Evolutionary conservation across 1,140 invertebrate species (phyloP).

Genomic region (Parapsyche elsis): DNA sequence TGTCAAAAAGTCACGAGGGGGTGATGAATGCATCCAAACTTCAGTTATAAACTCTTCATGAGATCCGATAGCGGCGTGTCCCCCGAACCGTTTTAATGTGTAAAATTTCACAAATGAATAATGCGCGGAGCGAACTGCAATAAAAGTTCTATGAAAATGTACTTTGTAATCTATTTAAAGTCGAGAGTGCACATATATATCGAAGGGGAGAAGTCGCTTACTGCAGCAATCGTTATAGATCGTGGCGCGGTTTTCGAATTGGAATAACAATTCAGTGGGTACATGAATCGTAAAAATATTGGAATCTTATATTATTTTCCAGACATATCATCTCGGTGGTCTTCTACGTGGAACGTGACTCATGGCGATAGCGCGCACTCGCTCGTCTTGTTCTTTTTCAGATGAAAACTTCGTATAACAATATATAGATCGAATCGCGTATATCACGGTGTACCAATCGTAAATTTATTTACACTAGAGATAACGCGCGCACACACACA

Average conservation of each 20-base stretch:
- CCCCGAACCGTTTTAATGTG: too few species aligned
- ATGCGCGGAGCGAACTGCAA: too few species aligned
- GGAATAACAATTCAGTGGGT: slow-evolving; percentile 18
- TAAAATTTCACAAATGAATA: too few species aligned
- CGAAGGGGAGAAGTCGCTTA: background rate
- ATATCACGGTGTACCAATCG: background rate
- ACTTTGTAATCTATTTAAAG: too few species aligned
- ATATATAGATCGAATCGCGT: background rate
- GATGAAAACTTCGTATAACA: background rate
- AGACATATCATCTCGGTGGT: slow-evolving; percentile 6
- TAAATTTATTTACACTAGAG: background rate
- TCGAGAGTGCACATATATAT: too few species aligned
- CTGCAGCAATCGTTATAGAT: background rate
- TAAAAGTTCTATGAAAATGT: too few species aligned
- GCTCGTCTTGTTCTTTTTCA: background rate
- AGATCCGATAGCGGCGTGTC: background rate
- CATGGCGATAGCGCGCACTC: background rate
- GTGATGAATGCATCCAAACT: too few species aligned
- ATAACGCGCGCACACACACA: background rate
- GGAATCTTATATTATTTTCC: slow-evolving; percentile 30
- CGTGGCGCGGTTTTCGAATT: background rate
- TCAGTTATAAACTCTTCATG: too few species aligned
- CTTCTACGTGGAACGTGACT: slow-evolving; percentile 15
- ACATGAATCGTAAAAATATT: slow-evolving; percentile 14
- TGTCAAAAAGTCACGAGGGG: background rate